Percentiles rank a stretch among this genome's conserved stretches.
These are phyloP conservation scores for Aegotheles bennettii DNA, from an alignment of 2,113 vertebrate genomes.

Conservation along the genomic window DNA sequence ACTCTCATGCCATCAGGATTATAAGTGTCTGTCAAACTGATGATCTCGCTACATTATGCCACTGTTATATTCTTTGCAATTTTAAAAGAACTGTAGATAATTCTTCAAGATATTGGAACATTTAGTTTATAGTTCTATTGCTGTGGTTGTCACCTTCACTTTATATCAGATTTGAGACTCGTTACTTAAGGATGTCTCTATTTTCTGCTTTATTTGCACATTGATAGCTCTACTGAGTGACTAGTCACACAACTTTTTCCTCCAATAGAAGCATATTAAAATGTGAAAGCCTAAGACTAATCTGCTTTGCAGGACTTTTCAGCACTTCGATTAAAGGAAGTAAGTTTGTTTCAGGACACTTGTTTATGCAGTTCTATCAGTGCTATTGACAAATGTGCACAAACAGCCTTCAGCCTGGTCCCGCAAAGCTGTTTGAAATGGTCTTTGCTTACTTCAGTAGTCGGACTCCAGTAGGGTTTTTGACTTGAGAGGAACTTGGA, in stretches of 20 bases:
- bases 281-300: neutral
- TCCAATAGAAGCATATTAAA: slow-evolving; percentile 10
- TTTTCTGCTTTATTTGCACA: slow-evolving; percentile 77
- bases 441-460: neutral
- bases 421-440: neutral
- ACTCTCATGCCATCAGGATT: neutral
- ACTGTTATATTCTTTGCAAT: neutral
- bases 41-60: slow-evolving; percentile 13
- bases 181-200: slow-evolving; percentile 75
- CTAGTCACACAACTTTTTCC: slow-evolving; percentile 28
- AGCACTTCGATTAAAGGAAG: neutral
- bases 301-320: neutral
- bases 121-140: slow-evolving; percentile 44
- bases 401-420: neutral
- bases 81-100: slow-evolving; percentile 47
- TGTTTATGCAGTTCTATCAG: neutral
- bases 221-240: slow-evolving; percentile 54
- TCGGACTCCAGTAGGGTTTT: neutral
- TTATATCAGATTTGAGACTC: slow-evolving; percentile 64
- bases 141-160: slow-evolving; percentile 73
- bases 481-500: neutral
- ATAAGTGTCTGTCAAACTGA: slow-evolving; percentile 14
- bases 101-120: slow-evolving; percentile 45
- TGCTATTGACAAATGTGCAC: neutral
- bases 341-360: neutral